phyloP scores from a whole-genome alignment of 2,113 vertebrate genomes.

The Ceuthmochares aereus region DNA sequence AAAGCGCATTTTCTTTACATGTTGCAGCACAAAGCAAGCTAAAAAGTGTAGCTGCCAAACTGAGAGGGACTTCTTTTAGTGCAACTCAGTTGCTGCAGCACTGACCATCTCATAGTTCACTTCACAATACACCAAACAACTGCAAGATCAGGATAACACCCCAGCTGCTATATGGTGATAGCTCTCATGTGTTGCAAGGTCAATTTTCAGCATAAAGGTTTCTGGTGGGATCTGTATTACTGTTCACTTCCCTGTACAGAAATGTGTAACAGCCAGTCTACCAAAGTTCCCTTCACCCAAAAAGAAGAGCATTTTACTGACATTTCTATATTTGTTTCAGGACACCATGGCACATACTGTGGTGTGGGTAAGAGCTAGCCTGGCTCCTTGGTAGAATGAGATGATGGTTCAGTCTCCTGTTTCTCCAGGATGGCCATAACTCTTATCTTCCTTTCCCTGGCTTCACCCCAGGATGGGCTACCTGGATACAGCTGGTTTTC shows the following conservation, averaged over 20 bases:
- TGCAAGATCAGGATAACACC: neutral
- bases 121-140: neutral
- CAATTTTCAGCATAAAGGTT: neutral
- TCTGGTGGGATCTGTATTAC: neutral
- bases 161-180: neutral
- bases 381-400: neutral
- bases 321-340: neutral
- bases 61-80: neutral
- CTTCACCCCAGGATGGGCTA: neutral
- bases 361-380: neutral
- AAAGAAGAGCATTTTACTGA: neutral
- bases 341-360: neutral
- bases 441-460: neutral
- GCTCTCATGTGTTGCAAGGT: neutral
- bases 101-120: neutral
- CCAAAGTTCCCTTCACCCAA: neutral
- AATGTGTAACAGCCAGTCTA: neutral
- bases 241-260: neutral
- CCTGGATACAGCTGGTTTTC: neutral
- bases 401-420: accelerated
- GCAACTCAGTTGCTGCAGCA: neutral
- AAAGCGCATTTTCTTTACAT: neutral
- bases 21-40: neutral
- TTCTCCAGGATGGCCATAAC: neutral
- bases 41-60: neutral